These are phyloP conservation scores for Enteromius paludinosus DNA, from an alignment of 2,797 vertebrate genomes.

Conservation along the genomic window DNA sequence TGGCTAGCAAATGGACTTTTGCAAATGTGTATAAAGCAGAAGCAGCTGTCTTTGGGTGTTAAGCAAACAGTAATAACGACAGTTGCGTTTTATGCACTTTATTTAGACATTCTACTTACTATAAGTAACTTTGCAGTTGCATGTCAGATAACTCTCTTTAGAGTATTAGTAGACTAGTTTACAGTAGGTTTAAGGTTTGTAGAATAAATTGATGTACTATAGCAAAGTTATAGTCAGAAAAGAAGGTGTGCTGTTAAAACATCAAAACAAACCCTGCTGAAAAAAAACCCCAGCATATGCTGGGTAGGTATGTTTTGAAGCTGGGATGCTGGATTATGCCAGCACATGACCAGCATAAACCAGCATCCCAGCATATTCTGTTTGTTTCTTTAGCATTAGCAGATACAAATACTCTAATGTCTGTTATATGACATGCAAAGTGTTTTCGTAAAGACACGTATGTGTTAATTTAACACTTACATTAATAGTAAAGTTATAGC, in stretches of 20 bases:
- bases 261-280: neutral
- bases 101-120: neutral
- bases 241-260: neutral
- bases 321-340: no score
- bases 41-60: neutral
- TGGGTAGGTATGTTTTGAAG: no score
- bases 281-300: no score
- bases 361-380: no score
- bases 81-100: neutral
- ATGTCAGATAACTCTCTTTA: neutral
- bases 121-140: neutral
- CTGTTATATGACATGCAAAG: neutral
- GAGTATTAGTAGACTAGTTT: neutral
- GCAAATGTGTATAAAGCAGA: conserved; percentile 4
- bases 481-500: conserved; percentile 88
- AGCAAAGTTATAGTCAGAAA: neutral
- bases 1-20: neutral
- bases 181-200: neutral
- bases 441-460: neutral
- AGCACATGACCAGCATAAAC: no score
- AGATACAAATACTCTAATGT: neutral
- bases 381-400: no score
- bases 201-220: neutral
- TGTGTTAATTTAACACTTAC: conserved; percentile 71
- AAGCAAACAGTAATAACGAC: neutral